These are phyloP conservation scores for Pyrrhia umbra DNA, from an alignment of 2,888 invertebrate genomes.

Conservation along the genomic window DNA sequence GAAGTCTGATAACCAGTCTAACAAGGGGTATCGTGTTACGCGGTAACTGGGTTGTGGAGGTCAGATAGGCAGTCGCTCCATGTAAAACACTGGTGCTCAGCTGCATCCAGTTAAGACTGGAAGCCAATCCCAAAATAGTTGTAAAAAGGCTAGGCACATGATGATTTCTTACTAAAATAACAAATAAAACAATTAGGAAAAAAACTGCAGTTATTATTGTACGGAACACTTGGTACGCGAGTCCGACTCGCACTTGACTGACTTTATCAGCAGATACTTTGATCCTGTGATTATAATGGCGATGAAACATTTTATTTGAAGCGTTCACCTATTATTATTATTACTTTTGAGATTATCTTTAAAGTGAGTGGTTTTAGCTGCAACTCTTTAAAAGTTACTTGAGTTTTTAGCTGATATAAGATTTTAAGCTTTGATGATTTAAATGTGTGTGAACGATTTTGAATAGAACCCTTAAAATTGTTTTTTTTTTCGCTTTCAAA, in stretches of 20 bases:
- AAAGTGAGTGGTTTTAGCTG: not conserved
- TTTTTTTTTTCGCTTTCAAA: not conserved
- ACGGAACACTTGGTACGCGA: not conserved
- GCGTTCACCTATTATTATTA: slow-evolving; percentile 9
- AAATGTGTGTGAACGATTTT: not conserved
- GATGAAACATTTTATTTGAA: slow-evolving; percentile 45
- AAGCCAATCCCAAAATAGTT: too few relatives aligned
- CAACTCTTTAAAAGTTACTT: not conserved
- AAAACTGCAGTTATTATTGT: too few relatives aligned
- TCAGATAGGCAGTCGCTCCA: too few relatives aligned
- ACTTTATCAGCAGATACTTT: slow-evolving; percentile 54
- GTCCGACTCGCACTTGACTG: slow-evolving; percentile 3
- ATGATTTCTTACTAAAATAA: too few relatives aligned
- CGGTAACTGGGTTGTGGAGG: too few relatives aligned
- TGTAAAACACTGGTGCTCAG: too few relatives aligned
- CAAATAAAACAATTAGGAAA: too few relatives aligned
- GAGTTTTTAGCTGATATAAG: not conserved
- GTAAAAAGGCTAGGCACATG: too few relatives aligned
- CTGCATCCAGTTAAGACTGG: too few relatives aligned
- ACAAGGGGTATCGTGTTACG: too few relatives aligned
- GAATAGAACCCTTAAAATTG: not conserved
- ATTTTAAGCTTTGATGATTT: not conserved
- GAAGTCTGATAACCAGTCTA: too few relatives aligned
- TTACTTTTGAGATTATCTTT: slow-evolving; percentile 11
- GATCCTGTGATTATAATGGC: slow-evolving; percentile 50